Percentiles rank a stretch among this genome's conserved stretches.
Evolutionary conservation across 2,888 invertebrate genomes (phyloP).

Genomic region (Camponotus fellah): DNA sequence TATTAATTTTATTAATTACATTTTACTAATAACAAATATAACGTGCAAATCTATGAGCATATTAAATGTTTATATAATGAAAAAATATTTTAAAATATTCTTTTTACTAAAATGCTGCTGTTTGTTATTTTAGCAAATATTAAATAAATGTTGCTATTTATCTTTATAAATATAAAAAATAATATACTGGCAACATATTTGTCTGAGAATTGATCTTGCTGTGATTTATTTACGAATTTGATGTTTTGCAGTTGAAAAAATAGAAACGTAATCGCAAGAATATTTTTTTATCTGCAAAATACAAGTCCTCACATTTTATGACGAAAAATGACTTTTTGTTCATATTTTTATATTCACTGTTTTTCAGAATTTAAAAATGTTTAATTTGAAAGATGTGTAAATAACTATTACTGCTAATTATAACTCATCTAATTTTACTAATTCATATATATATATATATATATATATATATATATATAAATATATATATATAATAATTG

Average conservation of each 20-base stretch:
- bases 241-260: neutral
- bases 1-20: neutral
- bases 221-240: slow-evolving; percentile 18
- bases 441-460: too few species aligned
- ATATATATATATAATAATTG: neutral
- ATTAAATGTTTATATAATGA: slow-evolving; percentile 10
- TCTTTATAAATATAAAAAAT: neutral
- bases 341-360: slow-evolving; percentile 3
- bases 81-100: neutral
- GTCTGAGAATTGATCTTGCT: neutral
- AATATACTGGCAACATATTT: neutral
- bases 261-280: neutral
- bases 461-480: too few species aligned
- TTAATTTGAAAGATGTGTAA: neutral
- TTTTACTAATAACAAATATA: neutral
- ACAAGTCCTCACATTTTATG: neutral
- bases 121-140: slow-evolving; percentile 1
- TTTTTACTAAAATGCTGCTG: slow-evolving; percentile 17
- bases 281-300: neutral
- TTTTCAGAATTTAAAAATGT: neutral
- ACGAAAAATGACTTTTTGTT: neutral
- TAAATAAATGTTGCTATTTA: slow-evolving; percentile 14
- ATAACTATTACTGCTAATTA: neutral
- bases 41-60: neutral
- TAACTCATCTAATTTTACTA: neutral